Evolutionary conservation across 2,888 invertebrate genomes (phyloP).

Genomic region (Tachystola acroxantha): DNA sequence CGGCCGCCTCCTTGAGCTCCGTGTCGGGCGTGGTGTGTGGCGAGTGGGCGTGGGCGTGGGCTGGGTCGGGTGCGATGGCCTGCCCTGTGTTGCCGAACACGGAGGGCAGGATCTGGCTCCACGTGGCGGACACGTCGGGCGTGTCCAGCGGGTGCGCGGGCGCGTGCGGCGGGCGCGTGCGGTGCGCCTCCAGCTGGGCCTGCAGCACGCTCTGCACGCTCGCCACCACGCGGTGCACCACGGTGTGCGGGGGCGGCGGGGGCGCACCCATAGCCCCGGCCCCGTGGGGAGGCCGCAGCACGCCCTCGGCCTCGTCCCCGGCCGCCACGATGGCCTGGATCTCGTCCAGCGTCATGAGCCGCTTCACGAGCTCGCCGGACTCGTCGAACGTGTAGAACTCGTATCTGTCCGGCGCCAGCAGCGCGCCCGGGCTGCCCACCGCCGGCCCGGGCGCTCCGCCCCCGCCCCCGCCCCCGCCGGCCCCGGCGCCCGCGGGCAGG

Average conservation of each 20-base stretch:
- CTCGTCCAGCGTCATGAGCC: constrained; percentile 90
- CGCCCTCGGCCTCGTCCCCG: constrained; percentile 83
- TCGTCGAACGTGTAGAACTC: constrained; percentile 93
- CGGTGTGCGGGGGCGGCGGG: constrained; percentile 78
- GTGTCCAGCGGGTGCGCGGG: constrained; percentile 81
- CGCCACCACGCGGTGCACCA: constrained; percentile 88
- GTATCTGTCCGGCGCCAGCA: constrained; percentile 89
- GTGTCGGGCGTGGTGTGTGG: too few relatives aligned
- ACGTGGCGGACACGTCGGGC: constrained; percentile 85
- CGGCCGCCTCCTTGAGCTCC: too few relatives aligned
- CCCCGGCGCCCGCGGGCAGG: too few relatives aligned
- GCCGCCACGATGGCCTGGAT: constrained; percentile 91
- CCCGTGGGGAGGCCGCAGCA: too few relatives aligned
- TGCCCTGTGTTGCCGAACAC: constrained; percentile 87
- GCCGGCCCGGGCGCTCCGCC: too few relatives aligned
- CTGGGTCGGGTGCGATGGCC: too few relatives aligned
- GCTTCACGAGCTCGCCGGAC: constrained; percentile 88
- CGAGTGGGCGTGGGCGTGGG: too few relatives aligned
- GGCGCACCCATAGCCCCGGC: constrained; percentile 85
- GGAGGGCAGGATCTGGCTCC: constrained; percentile 90
- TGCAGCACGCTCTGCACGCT: constrained; percentile 91
- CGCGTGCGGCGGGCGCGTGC: constrained; percentile 61
- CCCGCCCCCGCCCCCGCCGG: too few relatives aligned
- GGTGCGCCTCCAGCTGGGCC: constrained; percentile 84
- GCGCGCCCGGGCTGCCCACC: constrained; percentile 87